Evolutionary conservation across 2,797 vertebrate species (phyloP).

Genomic region (Parauchenoglanis punctatus): DNA sequence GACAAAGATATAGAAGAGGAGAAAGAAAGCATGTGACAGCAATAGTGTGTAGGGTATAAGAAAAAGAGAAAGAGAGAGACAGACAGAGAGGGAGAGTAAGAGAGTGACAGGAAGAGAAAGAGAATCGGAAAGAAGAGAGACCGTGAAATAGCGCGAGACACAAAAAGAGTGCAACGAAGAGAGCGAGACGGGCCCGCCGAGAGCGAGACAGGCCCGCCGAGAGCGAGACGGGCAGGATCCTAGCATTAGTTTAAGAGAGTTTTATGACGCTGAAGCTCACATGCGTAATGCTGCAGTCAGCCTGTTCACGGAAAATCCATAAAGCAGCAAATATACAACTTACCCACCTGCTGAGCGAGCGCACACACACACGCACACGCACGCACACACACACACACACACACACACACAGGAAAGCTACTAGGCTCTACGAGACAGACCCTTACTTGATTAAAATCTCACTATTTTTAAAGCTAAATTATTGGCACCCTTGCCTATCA

Average conservation of each 20-base stretch:
- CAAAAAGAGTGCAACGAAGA: neutral
- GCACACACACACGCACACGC: neutral
- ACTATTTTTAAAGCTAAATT: neutral
- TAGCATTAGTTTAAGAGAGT: constrained; percentile 45
- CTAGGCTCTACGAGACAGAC: neutral
- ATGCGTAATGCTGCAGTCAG: constrained; percentile 47
- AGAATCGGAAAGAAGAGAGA: neutral
- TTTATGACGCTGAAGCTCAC: constrained; percentile 49
- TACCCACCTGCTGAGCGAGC: neutral
- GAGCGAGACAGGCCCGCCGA: neutral
- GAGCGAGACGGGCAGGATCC: neutral
- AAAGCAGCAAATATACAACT: constrained; percentile 46
- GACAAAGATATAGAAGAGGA: too few species aligned
- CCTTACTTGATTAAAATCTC: constrained; percentile 2
- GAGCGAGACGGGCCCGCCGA: constrained; percentile 21
- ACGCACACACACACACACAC: neutral
- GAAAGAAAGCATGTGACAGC: neutral
- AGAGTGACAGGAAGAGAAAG: neutral
- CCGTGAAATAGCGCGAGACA: neutral
- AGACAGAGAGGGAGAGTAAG: constrained; percentile 35
- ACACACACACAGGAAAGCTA: neutral
- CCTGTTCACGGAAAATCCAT: constrained; percentile 37
- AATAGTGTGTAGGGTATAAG: neutral
- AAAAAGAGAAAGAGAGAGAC: neutral
- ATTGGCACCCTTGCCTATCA: neutral